Base-by-base conservation (phyloP, 2,113 vertebrate species). In the Neolamprologus tretocephalus region DNA sequence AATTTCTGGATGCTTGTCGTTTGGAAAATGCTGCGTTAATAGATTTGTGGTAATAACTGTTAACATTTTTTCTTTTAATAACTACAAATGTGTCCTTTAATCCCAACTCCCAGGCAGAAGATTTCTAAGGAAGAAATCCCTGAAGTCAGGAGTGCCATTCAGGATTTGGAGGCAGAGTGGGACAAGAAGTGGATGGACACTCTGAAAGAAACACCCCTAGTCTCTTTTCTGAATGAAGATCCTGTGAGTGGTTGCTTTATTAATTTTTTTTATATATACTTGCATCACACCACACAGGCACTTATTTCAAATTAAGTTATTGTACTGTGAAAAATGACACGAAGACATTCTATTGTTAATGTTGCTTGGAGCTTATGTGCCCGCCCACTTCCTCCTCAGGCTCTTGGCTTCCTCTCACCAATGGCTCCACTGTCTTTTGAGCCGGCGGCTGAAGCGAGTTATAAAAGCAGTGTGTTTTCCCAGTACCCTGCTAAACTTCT, bases 151-250 rank as follows among this genome's bases (percentile, higher is more conserved):
- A 84, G 16, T 35, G 92, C 87, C 11, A 12, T 97, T 91, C 66
- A 28, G 82, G 94, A 91, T 83, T 89, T 96, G 89, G 93, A 98
- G 63, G 83, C 84, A 9, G 86, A 95, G 3, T 98, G 97, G 98
- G 86, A 97, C 87, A 92, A 42, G 3, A 98, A 97, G 80, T 99
- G 98, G 98, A 80, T 92, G 85, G 93, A 71, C 0, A 89, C 75
- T 68, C 93, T 98, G 71, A 94, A 90, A 5, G 51, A 83, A 2
- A 93, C 89, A 19, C 96, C 97, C 31, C 96, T 97, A 2, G 21
- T 79, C 37, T 92, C 96, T n/a, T 89, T 96, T 33, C 94, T 96
- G 3, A 33, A 86, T 68, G 89, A 94, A 26, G 31, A 97, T 88
- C 88, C 89, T 79, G 98, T 99, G 96, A 98, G 98, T 97, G 2